These are phyloP conservation scores for Lacerta agilis DNA, from an alignment of 2,797 vertebrate species.

Conservation along the genomic window DNA sequence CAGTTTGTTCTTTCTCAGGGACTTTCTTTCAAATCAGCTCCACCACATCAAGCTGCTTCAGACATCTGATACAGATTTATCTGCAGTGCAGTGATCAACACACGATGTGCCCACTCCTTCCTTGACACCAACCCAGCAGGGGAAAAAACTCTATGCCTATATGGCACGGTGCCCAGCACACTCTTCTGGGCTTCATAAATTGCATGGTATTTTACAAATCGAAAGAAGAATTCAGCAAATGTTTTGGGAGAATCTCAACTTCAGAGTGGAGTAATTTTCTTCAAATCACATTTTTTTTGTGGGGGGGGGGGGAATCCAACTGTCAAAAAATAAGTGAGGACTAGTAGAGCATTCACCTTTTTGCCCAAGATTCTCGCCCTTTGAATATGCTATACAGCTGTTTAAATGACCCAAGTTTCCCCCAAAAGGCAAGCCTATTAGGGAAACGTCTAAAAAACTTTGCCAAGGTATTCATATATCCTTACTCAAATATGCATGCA, in stretches of 20 bases:
- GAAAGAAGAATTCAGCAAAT: constrained; percentile 10
- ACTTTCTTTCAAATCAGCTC: not conserved
- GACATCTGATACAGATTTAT: not conserved
- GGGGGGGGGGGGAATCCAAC: not conserved
- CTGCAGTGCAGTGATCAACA: not conserved
- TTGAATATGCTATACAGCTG: not conserved
- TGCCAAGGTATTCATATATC: not conserved
- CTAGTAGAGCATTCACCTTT: not conserved
- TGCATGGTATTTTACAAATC: constrained; percentile 45
- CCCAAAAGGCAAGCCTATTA: not conserved
- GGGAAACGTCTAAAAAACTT: no score
- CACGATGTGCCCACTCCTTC: not conserved
- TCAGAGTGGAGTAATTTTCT: not conserved
- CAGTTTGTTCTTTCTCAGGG: not conserved
- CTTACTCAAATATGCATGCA: no score
- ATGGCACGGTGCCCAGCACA: constrained; percentile 42
- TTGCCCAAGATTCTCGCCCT: not conserved
- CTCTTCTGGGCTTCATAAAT: constrained; percentile 21
- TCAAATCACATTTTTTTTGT: not conserved
- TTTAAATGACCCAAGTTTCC: not conserved
- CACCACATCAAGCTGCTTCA: not conserved
- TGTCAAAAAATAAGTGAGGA: constrained; percentile 23
- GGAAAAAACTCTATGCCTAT: not conserved
- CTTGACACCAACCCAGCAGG: not conserved
- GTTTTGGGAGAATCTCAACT: constrained; percentile 20